These are phyloP conservation scores for Zelleria hepariella DNA, from an alignment of 2,888 invertebrate species.

Conservation along the genomic window DNA sequence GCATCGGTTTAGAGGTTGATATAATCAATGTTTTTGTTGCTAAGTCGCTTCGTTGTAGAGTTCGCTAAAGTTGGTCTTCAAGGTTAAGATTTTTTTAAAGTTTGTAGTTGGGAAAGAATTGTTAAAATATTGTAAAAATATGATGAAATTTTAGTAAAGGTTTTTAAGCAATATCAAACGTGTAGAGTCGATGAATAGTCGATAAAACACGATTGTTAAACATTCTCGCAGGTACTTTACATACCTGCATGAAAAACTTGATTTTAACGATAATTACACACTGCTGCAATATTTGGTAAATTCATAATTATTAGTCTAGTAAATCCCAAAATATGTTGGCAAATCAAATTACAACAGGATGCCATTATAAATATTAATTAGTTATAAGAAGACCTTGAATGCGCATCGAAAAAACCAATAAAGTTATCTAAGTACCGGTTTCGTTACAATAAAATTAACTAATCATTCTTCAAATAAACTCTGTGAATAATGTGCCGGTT, in stretches of 20 bases:
- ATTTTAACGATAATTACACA: not conserved
- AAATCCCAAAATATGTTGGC: not conserved
- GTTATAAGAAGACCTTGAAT: not conserved
- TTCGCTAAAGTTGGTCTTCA: not conserved
- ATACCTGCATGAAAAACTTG: not conserved
- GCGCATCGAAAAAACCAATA: not conserved
- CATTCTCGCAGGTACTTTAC: not conserved
- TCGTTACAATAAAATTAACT: not conserved
- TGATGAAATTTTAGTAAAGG: too few relatives aligned
- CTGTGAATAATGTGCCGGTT: not conserved
- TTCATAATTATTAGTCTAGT: not conserved
- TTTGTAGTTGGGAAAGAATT: too few relatives aligned
- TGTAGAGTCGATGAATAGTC: not conserved
- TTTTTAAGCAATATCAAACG: not conserved
- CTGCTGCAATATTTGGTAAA: not conserved
- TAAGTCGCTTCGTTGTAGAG: constrained; percentile 5
- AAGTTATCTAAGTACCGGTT: not conserved
- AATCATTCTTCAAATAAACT: not conserved
- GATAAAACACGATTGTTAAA: not conserved
- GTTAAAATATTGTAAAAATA: too few relatives aligned
- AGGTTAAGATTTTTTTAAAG: not conserved
- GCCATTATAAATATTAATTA: not conserved
- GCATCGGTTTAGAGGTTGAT: too few relatives aligned
- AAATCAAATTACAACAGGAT: not conserved
- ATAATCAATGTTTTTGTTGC: constrained; percentile 1